Evolutionary conservation across 2,113 vertebrate genomes (phyloP).

Genomic region (Toxotes chatareus): DNA sequence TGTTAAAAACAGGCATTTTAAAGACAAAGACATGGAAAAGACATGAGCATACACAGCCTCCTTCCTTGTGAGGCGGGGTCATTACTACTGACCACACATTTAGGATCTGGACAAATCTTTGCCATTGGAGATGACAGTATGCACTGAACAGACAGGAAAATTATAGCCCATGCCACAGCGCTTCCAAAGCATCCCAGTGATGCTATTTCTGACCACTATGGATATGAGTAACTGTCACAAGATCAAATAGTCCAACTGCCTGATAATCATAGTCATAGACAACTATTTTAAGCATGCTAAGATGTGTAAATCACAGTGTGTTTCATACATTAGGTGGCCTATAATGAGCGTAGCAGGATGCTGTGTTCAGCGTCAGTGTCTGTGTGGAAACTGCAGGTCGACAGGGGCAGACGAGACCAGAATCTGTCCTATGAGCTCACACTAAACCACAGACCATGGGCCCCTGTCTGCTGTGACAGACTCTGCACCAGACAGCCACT

Average conservation of each 20-base stretch:
- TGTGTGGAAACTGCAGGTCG: constrained; percentile 39
- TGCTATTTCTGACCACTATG: constrained; percentile 32
- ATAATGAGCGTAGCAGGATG: constrained; percentile 7
- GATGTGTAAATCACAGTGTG: constrained; percentile 12
- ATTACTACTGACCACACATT: constrained; percentile 10
- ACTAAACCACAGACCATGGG: constrained; percentile 11
- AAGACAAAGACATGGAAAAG: constrained; percentile 13
- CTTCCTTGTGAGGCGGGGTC: background rate
- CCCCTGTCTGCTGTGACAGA: constrained; percentile 6
- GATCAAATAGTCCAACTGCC: constrained; percentile 34
- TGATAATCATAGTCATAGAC: constrained; percentile 21
- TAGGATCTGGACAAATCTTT: background rate
- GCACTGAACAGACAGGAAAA: constrained; percentile 29
- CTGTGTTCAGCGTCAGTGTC: constrained; percentile 7
- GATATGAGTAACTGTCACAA: constrained; percentile 23
- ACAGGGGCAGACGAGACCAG: background rate
- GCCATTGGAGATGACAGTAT: constrained; percentile 7
- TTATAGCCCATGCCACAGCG: background rate
- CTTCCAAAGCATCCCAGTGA: constrained; percentile 19
- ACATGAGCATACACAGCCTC: background rate
- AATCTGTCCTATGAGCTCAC: constrained; percentile 29
- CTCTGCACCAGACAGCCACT: constrained; percentile 3
- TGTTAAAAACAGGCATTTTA: constrained; percentile 13
- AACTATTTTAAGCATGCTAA: constrained; percentile 39
- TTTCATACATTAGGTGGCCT: background rate